Conservation (phyloP, 2,888 invertebrate species). For the Taenaris catops region DNA sequence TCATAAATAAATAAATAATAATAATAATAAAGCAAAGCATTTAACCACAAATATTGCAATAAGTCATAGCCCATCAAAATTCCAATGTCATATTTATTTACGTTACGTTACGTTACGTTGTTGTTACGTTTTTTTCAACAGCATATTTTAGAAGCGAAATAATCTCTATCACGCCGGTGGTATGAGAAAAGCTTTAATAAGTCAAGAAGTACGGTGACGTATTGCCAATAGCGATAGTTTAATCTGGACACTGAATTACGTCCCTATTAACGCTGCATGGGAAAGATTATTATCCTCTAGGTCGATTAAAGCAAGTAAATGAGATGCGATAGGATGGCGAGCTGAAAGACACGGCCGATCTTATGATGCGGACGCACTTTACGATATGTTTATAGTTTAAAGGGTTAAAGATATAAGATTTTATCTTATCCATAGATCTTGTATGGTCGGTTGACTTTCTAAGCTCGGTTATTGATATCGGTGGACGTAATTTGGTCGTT, state of each 20-base stretch:
- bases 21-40: too few species aligned
- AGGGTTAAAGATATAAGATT: background rate
- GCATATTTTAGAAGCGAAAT: too few species aligned
- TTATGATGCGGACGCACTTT: constrained; percentile 23
- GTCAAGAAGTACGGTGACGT: constrained; percentile 8
- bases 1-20: too few species aligned
- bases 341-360: constrained; percentile 29
- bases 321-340: constrained; percentile 36
- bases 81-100: too few species aligned
- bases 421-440: background rate
- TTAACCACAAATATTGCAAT: too few species aligned
- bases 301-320: constrained; percentile 36
- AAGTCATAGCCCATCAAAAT: too few species aligned
- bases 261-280: constrained; percentile 25
- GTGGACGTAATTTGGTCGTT: background rate
- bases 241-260: constrained; percentile 19
- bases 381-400: background rate
- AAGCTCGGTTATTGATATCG: background rate
- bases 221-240: constrained; percentile 10
- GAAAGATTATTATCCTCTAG: constrained; percentile 27
- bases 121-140: too few species aligned
- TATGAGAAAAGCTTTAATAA: too few species aligned
- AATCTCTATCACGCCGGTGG: too few species aligned
- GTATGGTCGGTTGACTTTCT: background rate
- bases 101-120: too few species aligned